These are phyloP conservation scores for Tetragonula clypearis DNA, from an alignment of 1,140 invertebrate genomes.

Conservation along the genomic window DNA sequence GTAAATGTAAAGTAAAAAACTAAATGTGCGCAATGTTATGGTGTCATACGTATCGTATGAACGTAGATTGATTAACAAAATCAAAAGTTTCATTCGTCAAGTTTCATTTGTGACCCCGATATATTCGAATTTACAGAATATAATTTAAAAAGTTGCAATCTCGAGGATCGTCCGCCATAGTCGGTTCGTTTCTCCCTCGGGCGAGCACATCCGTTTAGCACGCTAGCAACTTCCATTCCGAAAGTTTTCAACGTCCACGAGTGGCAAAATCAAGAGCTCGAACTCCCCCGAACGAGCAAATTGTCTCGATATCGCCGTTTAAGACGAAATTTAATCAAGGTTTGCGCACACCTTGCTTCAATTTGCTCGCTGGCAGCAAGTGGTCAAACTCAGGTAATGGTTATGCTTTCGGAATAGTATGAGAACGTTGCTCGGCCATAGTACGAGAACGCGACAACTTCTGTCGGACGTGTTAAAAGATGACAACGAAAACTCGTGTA, in stretches of 20 bases:
- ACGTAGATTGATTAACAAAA: neutral
- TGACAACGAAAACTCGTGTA: neutral
- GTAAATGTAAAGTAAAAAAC: neutral
- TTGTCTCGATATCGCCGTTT: neutral
- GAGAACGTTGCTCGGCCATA: too few species aligned
- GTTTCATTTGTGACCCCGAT: neutral
- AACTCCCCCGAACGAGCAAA: neutral
- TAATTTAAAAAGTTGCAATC: neutral
- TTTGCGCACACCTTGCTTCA: neutral
- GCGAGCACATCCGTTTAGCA: neutral
- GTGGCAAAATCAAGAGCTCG: neutral
- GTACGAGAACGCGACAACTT: neutral
- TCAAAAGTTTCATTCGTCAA: neutral
- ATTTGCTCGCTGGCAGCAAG: neutral
- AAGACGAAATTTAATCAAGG: slow-evolving; percentile 33
- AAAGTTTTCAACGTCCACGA: neutral
- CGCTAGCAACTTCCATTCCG: too few species aligned
- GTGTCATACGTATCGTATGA: neutral
- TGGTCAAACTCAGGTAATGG: neutral
- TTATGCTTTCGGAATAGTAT: neutral
- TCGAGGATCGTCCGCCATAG: neutral
- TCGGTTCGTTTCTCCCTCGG: neutral
- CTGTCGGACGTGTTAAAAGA: neutral
- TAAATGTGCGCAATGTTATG: neutral
- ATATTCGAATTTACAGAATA: too few species aligned